These are phyloP conservation scores for Hylaeus volcanicus DNA, from an alignment of 1,140 invertebrate genomes.

Conservation along the genomic window DNA sequence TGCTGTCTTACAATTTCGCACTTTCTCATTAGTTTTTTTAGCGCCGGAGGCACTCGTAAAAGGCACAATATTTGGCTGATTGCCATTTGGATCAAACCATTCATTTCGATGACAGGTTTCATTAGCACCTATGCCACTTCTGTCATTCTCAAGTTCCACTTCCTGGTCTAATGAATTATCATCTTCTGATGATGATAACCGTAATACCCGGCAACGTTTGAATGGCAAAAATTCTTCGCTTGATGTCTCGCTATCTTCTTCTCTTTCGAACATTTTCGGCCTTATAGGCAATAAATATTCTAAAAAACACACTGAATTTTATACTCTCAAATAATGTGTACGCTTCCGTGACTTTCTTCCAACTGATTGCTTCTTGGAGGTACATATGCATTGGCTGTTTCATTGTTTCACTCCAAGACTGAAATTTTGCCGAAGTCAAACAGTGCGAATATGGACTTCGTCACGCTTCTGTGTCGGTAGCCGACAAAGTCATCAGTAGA, in stretches of 20 bases:
- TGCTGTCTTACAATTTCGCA: not conserved
- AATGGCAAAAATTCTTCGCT: not conserved
- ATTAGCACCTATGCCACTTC: not conserved
- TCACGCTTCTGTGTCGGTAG: too few relatives aligned
- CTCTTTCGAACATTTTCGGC: not conserved
- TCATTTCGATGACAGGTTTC: constrained; percentile 3
- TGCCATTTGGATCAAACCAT: constrained; percentile 10
- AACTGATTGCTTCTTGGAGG: constrained; percentile 19
- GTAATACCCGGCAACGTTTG: constrained; percentile 6
- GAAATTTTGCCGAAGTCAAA: too few relatives aligned
- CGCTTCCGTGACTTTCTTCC: constrained; percentile 1
- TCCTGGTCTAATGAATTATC: constrained; percentile 1
- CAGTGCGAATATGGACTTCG: too few relatives aligned
- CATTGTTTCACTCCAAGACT: too few relatives aligned
- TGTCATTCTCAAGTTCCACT: not conserved
- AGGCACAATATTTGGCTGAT: not conserved
- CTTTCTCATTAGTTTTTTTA: not conserved
- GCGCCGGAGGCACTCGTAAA: not conserved
- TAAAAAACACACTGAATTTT: constrained; percentile 10
- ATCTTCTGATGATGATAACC: constrained; percentile 1
- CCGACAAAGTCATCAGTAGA: too few relatives aligned
- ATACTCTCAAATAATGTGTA: not conserved
- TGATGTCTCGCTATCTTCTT: not conserved
- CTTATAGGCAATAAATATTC: constrained; percentile 23
- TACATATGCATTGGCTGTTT: not conserved